Evolutionary conservation across 1,140 invertebrate species (phyloP).

Genomic region (Ephestia elutella): DNA sequence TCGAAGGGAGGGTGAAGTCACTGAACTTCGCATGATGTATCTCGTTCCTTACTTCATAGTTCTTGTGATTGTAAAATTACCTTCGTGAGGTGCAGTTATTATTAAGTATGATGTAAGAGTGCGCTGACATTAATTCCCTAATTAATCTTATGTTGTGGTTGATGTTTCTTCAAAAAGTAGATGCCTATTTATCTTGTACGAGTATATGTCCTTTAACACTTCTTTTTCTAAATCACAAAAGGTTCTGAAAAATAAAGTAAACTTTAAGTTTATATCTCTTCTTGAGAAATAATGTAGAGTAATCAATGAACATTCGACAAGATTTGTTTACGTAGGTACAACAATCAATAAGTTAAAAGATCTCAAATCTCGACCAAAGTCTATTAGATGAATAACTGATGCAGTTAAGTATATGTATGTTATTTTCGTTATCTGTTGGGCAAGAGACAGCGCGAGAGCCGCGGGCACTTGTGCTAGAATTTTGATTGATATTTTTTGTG

Average conservation of each 20-base stretch:
- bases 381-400: slow-evolving; percentile 17
- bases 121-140: not conserved
- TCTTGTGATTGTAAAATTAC: slow-evolving; percentile 62
- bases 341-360: no score
- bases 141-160: no score
- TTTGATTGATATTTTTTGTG: slow-evolving; percentile 75
- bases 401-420: slow-evolving; percentile 27
- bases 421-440: slow-evolving; percentile 36
- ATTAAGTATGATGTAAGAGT: slow-evolving; percentile 10
- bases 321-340: not conserved
- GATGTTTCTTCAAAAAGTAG: no score
- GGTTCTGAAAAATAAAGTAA: no score
- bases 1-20: slow-evolving; percentile 62
- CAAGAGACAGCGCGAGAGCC: slow-evolving; percentile 50
- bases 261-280: no score
- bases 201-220: no score
- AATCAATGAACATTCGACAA: not conserved
- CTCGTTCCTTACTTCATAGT: slow-evolving; percentile 52
- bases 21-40: slow-evolving; percentile 61
- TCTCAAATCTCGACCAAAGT: no score
- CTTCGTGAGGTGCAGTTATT: slow-evolving; percentile 23
- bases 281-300: no score
- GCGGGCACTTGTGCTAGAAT: slow-evolving; percentile 70
- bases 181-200: no score
- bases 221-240: no score